A percentile compares a stretch with the other conserved stretches of the same genome.
phyloP scores from a whole-genome alignment of 2,113 vertebrate species.

The Hippocampus guttulatus region DNA sequence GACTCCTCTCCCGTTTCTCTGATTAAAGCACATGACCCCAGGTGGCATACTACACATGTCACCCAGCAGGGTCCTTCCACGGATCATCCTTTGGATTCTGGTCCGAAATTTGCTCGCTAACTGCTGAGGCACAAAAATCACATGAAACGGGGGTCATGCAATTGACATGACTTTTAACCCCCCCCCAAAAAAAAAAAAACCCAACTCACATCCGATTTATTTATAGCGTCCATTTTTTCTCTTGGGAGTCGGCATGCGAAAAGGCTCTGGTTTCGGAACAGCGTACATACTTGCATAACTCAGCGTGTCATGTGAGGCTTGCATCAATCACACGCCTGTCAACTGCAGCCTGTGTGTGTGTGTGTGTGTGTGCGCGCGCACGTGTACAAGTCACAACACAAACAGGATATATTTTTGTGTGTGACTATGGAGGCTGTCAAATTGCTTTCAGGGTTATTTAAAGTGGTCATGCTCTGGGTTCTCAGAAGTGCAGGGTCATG shows the following conservation, averaged over 20 bases:
- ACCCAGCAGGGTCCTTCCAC: conserved; percentile 11
- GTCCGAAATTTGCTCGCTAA: background rate
- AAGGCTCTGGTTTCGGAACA: conserved; percentile 36
- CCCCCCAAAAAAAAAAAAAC: background rate
- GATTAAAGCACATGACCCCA: conserved; percentile 34
- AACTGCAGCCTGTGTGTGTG: background rate
- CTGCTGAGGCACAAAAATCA: conserved; percentile 22
- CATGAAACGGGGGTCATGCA: background rate
- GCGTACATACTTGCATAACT: conserved; percentile 44
- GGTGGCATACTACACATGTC: conserved; percentile 35
- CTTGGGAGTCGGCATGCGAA: conserved; percentile 20
- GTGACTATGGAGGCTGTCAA: conserved; percentile 32
- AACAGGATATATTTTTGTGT: background rate
- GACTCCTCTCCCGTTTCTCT: conserved; percentile 55
- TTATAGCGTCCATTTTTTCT: conserved; percentile 5
- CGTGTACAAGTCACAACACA: background rate
- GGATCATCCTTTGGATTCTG: background rate
- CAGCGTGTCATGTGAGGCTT: conserved; percentile 56
- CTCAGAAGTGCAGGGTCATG: conserved; percentile 58
- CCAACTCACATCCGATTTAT: background rate
- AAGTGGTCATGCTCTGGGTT: conserved; percentile 49
- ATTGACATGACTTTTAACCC: background rate
- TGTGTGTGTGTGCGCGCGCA: background rate
- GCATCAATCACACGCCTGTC: conserved; percentile 56
- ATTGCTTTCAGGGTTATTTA: conserved; percentile 64